Conservation (phyloP, 92 coral and sea anemone genomes). For the Epizoanthus ramosus region DNA sequence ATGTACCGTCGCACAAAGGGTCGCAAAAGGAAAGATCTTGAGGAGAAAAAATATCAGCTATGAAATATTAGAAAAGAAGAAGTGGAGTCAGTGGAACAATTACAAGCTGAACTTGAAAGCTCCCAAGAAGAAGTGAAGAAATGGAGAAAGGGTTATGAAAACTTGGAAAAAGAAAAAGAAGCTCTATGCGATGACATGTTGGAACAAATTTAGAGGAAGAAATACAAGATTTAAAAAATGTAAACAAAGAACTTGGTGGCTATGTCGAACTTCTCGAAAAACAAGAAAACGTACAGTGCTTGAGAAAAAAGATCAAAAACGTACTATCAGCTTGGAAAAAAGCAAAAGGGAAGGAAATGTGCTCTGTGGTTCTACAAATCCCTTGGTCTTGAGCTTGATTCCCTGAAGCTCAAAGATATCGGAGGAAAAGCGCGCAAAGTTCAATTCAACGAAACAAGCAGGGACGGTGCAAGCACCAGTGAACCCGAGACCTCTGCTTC, state of each 20-base stretch:
- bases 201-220: not conserved
- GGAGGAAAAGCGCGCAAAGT: too few relatives aligned
- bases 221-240: not conserved
- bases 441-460: too few relatives aligned
- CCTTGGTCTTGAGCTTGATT: too few relatives aligned
- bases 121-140: not conserved
- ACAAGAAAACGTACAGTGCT: not conserved
- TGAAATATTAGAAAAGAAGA: not conserved
- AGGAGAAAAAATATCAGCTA: not conserved
- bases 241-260: not conserved
- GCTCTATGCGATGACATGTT: not conserved
- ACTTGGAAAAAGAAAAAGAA: not conserved
- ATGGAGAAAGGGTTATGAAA: not conserved
- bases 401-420: too few relatives aligned
- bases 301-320: not conserved
- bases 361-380: too few relatives aligned
- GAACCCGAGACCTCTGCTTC: too few relatives aligned
- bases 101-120: not conserved
- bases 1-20: not conserved
- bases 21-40: not conserved
- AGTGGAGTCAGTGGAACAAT: not conserved
- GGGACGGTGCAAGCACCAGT: too few relatives aligned
- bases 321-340: not conserved
- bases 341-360: conserved; percentile 11
- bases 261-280: not conserved